Evolutionary conservation across 2,113 vertebrate genomes (phyloP).

Genomic region (Connochaetes taurinus): DNA sequence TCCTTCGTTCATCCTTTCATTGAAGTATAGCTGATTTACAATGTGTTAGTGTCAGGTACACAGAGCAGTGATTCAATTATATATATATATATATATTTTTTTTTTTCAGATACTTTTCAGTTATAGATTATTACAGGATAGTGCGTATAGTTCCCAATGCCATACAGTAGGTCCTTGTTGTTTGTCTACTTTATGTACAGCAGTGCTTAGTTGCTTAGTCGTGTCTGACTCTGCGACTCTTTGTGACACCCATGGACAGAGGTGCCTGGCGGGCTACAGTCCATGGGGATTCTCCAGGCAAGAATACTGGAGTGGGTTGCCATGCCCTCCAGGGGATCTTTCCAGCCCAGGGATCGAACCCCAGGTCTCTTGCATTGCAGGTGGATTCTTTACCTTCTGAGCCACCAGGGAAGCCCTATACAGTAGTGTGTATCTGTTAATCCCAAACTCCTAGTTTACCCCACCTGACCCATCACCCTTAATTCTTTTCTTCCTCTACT

Average conservation of each 20-base stretch:
- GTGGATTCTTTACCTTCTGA: background rate
- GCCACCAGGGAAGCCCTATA: background rate
- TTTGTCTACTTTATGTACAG: background rate
- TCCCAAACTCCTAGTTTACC: background rate
- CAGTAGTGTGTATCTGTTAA: background rate
- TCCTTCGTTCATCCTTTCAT: background rate
- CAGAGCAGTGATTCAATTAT: background rate
- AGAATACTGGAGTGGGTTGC: background rate
- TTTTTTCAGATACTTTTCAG: background rate
- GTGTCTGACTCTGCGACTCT: background rate
- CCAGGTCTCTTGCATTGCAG: background rate
- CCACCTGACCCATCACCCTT: background rate
- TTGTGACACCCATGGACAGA: no score
- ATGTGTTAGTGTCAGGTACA: background rate
- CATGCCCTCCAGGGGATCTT: background rate
- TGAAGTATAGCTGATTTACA: background rate
- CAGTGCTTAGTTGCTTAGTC: background rate
- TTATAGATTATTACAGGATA: background rate
- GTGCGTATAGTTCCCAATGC: background rate
- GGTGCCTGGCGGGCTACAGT: no score
- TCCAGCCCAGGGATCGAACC: background rate
- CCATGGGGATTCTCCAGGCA: background rate
- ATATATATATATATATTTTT: background rate
- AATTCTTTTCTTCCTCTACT: background rate
- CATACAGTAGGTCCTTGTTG: background rate